Evolutionary conservation across 2,888 invertebrate genomes (phyloP), one percentile per base, ranked within the genome.

Genomic region (Frankliniella fusca): DNA sequence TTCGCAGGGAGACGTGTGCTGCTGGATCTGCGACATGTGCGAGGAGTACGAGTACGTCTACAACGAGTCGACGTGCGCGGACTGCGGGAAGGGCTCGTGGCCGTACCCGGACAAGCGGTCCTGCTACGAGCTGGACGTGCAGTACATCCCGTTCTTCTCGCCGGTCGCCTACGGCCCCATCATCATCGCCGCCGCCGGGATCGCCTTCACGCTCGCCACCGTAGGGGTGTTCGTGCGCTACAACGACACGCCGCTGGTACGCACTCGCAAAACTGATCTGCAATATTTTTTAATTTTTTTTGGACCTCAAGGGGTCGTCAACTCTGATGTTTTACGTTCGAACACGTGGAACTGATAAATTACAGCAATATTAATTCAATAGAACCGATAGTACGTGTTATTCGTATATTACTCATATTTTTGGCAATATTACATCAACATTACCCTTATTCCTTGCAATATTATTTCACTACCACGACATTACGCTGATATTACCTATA

Each of bases 21-120:
- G 94, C 88, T 94, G 94, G 94, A 92, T 93, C 38, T 94, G 94
- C 86, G 92, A 93, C 85, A 91, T 90, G 83, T 94, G 94, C 87
- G 91, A 92, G 86, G 90, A 91, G 11, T 92, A 91, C 86, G 93
- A 94, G 87, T 93, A 90, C 85, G 92, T 93, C 9, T 89, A 89
- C 85, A 91, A 93, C 86, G 92, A 92, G 85, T 92, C 91, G 83
- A 92, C 91, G 38, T 93, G 93, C 86, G 88, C 86, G 83, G 92
- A 92, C 85, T 93, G 93, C 85, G 93, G 92, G 0, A 90, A 91
- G 38, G 92, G 92, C 0, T 88, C 89, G 83, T 92, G 93, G 91
- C 93, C 93, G 0, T 91, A 91, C 85, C 86, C 88, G 8, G 90
- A 92, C 85, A 92, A 92, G 85, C 88, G 90, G 11, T 90, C 90